Evolutionary conservation across 2,797 vertebrate genomes (phyloP), one percentile per base, ranked within the genome.

Genomic region (Chlorospingus semifuscus): DNA sequence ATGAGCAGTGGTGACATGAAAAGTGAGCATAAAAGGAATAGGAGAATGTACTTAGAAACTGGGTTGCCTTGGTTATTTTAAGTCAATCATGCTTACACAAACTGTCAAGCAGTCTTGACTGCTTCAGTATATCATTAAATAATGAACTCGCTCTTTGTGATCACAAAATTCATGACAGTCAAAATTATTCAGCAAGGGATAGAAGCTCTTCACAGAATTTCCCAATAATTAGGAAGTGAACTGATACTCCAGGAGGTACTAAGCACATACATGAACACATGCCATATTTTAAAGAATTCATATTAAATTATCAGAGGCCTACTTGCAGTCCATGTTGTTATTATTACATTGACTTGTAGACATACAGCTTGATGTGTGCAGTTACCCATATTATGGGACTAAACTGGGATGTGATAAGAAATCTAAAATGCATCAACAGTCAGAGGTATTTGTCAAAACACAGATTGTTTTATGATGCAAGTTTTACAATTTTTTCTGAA

Each of bases 51-150:
- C 85, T 88, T 78, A 75, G 89, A 96, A 96, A 69, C 82, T 71
- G 55, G 41, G 86, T 95, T 96, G 88, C 93, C 83, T 90, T 94
- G 78, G 94, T 95, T 94, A 88, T 93, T 96, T 94, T 91, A 90
- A 95, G 72, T 94, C 88, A 90, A 61, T 93, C 81, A 75, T 78
- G 55, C 71, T 96, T 72, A 32, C 55, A 63, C 65, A 94, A 68
- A 52, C 64, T 94, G 85, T 60, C 83, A 95, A 65, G 36, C 57
- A 60, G 24, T 34, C 92, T 72, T 94, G 85, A 78, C 83, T 96
- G 92, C 63, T 94, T 92, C 83, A 68, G 66, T 66, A 8, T 71
- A 91, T 95, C 78, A 81, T 95, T 93, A 92, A 93, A 94, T 92
- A 95, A 90, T 74, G 74, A 95, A 84, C 81, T 88, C 23, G 4